Evolutionary conservation across 2,797 vertebrate species (phyloP), one percentile per base, ranked within the genome.

Genomic region (Oreochromis mossambicus): DNA sequence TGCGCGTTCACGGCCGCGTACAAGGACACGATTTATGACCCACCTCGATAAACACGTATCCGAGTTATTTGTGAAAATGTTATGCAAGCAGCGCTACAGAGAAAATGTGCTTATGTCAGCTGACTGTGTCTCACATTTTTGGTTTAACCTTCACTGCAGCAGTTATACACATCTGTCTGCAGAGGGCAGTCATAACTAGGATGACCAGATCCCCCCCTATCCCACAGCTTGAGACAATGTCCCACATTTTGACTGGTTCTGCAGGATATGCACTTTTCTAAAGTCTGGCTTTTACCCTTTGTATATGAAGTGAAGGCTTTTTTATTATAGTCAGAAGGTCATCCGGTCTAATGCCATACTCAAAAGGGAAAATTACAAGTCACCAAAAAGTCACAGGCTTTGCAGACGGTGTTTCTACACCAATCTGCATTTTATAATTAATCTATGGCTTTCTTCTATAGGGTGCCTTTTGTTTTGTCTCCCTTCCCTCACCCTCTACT

Each of bases 131-230:
- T 75, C 5, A 36, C 12, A 21, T 29, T 50, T 36, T 41, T 13
- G 10, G 14, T 15, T 48, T 6, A 48, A 29, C 14, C 10, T 51
- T 29, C 46, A 76, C 36, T 50, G 12, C 19, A 68, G 68, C 70
- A 91, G 73, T 88, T 87, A 32, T 80, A 83, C 77, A 84, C 76
- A 48, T 21, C 77, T 77, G 84, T 89, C 94, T 95, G 90, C 61
- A 95, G 94, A 75, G 82, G 95, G 95, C 93, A 91, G 83, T 85
- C 86, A 79, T 12, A 73, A 70, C 66, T 70, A 46, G 66, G 66
- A 43, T 70, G 63, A 43, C 38, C 8, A 46, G 21, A 70, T 46
- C 77, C 76, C 3, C 32, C 17, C 12, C 36, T 2, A 3, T 24
- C 13, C 13, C 14, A 26, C 38, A 70, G 5, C 38, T 26, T 46